phyloP scores from a whole-genome alignment of 53 echinoderm and acorn worm species.

The Apostichopus leukothele region DNA sequence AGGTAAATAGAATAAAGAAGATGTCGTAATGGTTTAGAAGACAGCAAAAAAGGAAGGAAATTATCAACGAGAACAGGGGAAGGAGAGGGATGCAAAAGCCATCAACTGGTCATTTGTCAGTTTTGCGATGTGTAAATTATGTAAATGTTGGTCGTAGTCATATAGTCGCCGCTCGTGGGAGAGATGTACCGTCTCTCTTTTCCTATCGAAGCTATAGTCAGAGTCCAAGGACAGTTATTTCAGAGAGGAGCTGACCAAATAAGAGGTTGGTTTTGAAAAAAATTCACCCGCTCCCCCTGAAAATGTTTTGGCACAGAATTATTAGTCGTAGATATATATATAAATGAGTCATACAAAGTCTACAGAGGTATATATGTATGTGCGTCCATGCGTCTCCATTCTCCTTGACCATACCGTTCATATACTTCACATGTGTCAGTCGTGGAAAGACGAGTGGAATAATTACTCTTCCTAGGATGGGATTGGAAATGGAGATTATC shows the following conservation, averaged over 20 bases:
- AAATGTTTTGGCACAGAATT: too few species aligned
- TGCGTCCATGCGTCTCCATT: too few species aligned
- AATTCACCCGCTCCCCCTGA: not conserved
- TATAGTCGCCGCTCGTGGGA: not conserved
- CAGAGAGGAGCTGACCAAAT: not conserved
- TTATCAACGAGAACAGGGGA: not conserved
- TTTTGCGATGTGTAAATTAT: not conserved
- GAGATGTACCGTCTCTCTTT: not conserved
- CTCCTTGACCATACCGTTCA: too few species aligned
- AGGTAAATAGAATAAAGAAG: not conserved
- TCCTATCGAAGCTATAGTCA: not conserved
- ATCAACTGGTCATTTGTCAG: slow-evolving; percentile 18
- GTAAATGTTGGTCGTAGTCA: not conserved
- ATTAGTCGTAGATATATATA: not conserved
- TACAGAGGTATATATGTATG: not conserved
- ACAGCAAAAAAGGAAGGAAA: not conserved
- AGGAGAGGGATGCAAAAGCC: not conserved
- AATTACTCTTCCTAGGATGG: too few species aligned
- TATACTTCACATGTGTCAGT: too few species aligned
- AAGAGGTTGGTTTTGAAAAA: not conserved
- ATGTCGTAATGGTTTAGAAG: not conserved
- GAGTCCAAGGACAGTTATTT: not conserved
- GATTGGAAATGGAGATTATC: too few species aligned
- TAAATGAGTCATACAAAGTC: not conserved
- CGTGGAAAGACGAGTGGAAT: too few species aligned